Base-by-base conservation (phyloP, 2,888 invertebrate genomes). In the Erebia aethiops region DNA sequence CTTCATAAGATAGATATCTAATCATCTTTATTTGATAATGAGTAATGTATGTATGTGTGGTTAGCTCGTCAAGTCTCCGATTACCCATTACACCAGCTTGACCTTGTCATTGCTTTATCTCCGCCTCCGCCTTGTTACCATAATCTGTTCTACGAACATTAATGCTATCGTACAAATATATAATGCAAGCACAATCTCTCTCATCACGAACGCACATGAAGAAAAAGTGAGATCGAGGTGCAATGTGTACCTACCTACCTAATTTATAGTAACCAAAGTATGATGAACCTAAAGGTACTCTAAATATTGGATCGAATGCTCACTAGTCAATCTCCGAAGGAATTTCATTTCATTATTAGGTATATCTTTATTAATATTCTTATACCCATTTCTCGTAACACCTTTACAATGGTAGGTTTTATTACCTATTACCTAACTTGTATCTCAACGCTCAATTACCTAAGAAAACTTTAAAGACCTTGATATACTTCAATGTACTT, bases 261-360 rank as follows among this genome's bases (percentile, higher is more conserved):
- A 52, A 1, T 13, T 8, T 13, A 13, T 13, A 49, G 5, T 60
- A 51, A 8, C 43, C 18, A 61, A 67, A 61, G 51, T 10, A 54
- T 67, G 52, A 16, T 64, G 52, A 41, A 41, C 21, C 41, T 64
- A 16, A 35, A 52, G n/a, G 18, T 67, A 58, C 63, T 58, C 21
- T 65, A 70, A 70, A 63, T 68, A 70, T 73, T 62, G 43, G 60
- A 70, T 46, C 51, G 74, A 72, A 86, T 84, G 85, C 87, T 89
- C 87, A 89, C 82, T 75, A 85, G 84, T 87, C 85, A 81, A 86
- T 84, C 78, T 81, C 85, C 83, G 85, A 84, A 87, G 84, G 84
- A 86, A 85, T 81, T 79, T 85, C 81, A 80, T 83, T 74, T 75
- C 75, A 71, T 58, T 21, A 62, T 62, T 18, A 16, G 2, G 2